A percentile compares a stretch with the other conserved stretches of the same genome.
These are phyloP conservation scores for Drosophila lacicola DNA, from an alignment of 2,888 invertebrate species.

Conservation along the genomic window DNA sequence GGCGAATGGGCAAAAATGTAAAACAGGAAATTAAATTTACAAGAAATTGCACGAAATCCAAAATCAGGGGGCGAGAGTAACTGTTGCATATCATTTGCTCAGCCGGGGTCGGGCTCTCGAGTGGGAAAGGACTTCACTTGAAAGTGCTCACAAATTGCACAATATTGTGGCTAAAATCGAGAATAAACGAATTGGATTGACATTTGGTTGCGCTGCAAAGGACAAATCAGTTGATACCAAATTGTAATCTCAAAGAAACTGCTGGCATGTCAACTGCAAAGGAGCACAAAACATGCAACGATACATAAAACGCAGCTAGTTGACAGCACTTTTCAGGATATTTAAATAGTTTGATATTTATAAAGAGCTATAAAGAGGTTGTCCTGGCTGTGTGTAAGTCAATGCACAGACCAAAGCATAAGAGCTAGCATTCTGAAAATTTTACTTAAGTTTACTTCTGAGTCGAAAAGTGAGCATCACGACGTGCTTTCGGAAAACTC, in stretches of 20 bases:
- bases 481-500: too few relatives aligned
- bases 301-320: background rate
- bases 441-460: too few relatives aligned
- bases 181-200: slow-evolving; percentile 6
- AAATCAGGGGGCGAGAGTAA: slow-evolving; percentile 21
- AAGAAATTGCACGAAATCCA: slow-evolving; percentile 64
- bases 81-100: slow-evolving; percentile 49
- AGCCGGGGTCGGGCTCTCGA: background rate
- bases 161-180: slow-evolving; percentile 14
- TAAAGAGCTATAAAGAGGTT: too few relatives aligned
- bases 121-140: slow-evolving; percentile 7
- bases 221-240: slow-evolving; percentile 13
- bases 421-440: too few relatives aligned
- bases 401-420: too few relatives aligned
- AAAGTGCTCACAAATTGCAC: slow-evolving; percentile 24
- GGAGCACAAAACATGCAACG: slow-evolving; percentile 1
- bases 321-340: background rate
- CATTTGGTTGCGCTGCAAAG: slow-evolving; percentile 3
- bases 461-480: too few relatives aligned
- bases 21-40: slow-evolving; percentile 75
- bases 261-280: slow-evolving; percentile 4
- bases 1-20: slow-evolving; percentile 54
- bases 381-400: too few relatives aligned
- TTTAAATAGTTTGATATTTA: too few relatives aligned
- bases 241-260: background rate